A percentile compares a stretch with the other conserved stretches of the same genome.
These are phyloP conservation scores for Leptoteleia sp. DNA, from an alignment of 1,140 invertebrate genomes.

Conservation along the genomic window DNA sequence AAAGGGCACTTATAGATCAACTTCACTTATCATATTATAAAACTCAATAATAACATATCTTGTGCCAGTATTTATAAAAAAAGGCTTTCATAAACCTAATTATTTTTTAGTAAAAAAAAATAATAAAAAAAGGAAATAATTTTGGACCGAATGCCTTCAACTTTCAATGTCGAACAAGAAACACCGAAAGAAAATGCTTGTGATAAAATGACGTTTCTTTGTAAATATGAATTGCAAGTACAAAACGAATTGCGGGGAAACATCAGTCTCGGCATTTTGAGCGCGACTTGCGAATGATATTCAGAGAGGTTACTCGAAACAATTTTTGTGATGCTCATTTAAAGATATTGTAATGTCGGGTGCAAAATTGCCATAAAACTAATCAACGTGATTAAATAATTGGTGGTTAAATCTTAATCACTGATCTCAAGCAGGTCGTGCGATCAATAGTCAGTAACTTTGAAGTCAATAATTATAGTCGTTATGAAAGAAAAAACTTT, in stretches of 20 bases:
- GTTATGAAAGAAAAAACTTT: constrained; percentile 22
- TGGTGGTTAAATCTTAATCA: constrained; percentile 31
- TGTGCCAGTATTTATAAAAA: constrained; percentile 46
- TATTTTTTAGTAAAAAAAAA: no score
- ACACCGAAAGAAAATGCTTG: constrained; percentile 20
- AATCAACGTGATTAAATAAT: constrained; percentile 2
- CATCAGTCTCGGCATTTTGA: not conserved
- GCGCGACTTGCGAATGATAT: constrained; percentile 23
- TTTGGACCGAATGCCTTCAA: constrained; percentile 18
- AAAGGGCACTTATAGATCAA: constrained; percentile 12
- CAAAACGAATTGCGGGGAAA: constrained; percentile 18
- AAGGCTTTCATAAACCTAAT: no score
- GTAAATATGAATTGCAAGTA: constrained; percentile 30
- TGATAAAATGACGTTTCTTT: constrained; percentile 42
- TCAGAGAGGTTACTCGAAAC: constrained; percentile 21
- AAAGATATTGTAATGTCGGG: constrained; percentile 21
- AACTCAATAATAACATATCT: constrained; percentile 36
- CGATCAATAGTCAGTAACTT: constrained; percentile 52
- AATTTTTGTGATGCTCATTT: constrained; percentile 35
- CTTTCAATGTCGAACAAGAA: constrained; percentile 10
- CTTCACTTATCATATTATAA: constrained; percentile 12
- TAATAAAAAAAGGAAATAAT: constrained; percentile 4
- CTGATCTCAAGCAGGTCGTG: constrained; percentile 50
- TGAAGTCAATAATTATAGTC: constrained; percentile 56
- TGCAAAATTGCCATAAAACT: constrained; percentile 16